These are phyloP conservation scores for Ichneumoninae sp. DNA, from an alignment of 2,888 invertebrate species.

Conservation along the genomic window DNA sequence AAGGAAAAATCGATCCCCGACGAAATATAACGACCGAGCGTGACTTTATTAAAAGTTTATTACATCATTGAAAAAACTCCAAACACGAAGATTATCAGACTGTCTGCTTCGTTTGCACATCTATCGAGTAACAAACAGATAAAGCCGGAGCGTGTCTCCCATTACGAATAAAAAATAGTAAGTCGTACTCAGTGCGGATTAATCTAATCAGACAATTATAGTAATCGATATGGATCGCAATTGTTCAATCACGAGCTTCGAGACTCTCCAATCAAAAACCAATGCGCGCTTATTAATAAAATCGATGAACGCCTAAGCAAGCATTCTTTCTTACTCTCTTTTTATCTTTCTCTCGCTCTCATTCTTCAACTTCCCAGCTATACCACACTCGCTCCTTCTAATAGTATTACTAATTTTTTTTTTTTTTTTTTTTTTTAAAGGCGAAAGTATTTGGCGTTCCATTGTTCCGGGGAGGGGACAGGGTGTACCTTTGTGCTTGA, in stretches of 20 bases:
- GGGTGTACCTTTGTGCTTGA: constrained; percentile 59
- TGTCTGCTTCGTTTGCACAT: constrained; percentile 41
- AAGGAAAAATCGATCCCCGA: constrained; percentile 24
- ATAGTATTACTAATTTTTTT: constrained; percentile 31
- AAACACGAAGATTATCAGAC: constrained; percentile 70
- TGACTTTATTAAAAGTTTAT: constrained; percentile 74
- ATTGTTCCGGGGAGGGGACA: constrained; percentile 45
- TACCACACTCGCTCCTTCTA: constrained; percentile 9
- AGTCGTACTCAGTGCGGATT: constrained; percentile 46
- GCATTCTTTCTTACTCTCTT: constrained; percentile 41
- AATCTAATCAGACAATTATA: constrained; percentile 51
- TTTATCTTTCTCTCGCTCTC: constrained; percentile 40
- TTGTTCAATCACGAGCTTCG: not conserved
- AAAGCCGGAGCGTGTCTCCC: constrained; percentile 14
- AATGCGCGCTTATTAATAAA: constrained; percentile 24
- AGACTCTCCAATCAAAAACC: constrained; percentile 16
- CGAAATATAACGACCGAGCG: constrained; percentile 36
- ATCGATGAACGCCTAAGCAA: constrained; percentile 50
- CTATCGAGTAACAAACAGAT: constrained; percentile 33
- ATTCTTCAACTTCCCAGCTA: constrained; percentile 10
- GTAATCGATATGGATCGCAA: constrained; percentile 37
- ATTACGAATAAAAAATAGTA: constrained; percentile 40
- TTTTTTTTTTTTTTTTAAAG: constrained; percentile 44
- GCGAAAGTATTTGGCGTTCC: constrained; percentile 62
- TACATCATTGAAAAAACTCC: constrained; percentile 72